Percentiles rank a stretch among this genome's conserved stretches.
These are phyloP conservation scores for Vidua macroura DNA, from an alignment of 2,113 vertebrate genomes.

Conservation along the genomic window DNA sequence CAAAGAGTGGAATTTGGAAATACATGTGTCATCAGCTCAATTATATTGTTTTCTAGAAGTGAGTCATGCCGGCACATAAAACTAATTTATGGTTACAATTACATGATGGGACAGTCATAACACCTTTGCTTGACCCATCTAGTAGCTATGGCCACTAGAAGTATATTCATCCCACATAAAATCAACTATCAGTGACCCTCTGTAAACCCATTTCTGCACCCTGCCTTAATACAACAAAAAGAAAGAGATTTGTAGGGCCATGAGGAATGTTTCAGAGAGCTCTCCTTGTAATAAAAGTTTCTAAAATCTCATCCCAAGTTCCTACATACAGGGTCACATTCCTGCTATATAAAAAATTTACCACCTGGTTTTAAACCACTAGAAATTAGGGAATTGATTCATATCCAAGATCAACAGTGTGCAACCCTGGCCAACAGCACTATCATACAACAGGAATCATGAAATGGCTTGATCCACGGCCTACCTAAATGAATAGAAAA, in stretches of 20 bases:
- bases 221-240: background rate
- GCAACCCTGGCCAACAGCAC: background rate
- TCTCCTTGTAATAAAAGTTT: background rate
- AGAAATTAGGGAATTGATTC: background rate
- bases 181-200: background rate
- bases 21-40: background rate
- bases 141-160: background rate
- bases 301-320: background rate
- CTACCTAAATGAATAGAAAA: background rate
- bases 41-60: background rate
- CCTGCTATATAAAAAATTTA: background rate
- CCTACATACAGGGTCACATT: background rate
- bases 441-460: background rate
- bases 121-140: background rate
- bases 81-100: background rate
- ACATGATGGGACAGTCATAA: background rate
- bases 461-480: background rate
- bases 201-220: background rate
- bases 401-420: background rate
- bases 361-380: background rate
- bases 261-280: background rate
- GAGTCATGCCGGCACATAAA: background rate
- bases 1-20: slow-evolving; percentile 10
- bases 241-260: background rate
- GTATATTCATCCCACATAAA: background rate